Evolutionary conservation across 2,888 invertebrate species (phyloP).

Genomic region (Azorinus chamasolen): DNA sequence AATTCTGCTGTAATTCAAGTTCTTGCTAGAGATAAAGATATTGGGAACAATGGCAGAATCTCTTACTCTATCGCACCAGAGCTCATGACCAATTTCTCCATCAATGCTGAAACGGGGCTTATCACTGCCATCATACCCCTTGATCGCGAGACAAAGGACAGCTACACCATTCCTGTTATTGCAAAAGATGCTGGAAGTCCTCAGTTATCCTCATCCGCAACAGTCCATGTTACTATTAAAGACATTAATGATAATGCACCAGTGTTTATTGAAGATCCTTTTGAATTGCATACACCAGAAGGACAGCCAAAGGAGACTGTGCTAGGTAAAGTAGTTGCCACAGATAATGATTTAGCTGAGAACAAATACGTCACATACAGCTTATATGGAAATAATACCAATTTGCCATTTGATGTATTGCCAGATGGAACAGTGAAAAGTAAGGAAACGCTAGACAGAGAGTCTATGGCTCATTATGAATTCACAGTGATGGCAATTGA

Average conservation of each 20-base stretch:
- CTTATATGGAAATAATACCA: slow-evolving; percentile 36
- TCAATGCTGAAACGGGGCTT: slow-evolving; percentile 75
- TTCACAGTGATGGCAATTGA: slow-evolving; percentile 79
- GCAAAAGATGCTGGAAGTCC: slow-evolving; percentile 76
- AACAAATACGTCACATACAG: slow-evolving; percentile 70
- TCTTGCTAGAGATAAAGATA: slow-evolving; percentile 71
- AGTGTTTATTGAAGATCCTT: slow-evolving; percentile 66
- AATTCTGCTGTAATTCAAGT: slow-evolving; percentile 71
- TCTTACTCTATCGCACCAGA: slow-evolving; percentile 64
- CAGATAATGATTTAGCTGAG: slow-evolving; percentile 71
- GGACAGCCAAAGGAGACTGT: slow-evolving; percentile 62
- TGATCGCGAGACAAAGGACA: slow-evolving; percentile 71
- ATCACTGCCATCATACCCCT: slow-evolving; percentile 72
- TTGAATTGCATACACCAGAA: slow-evolving; percentile 73
- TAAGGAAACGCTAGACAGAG: slow-evolving; percentile 74
- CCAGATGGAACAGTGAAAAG: slow-evolving; percentile 75
- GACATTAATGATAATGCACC: slow-evolving; percentile 80
- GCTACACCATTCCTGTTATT: slow-evolving; percentile 72
- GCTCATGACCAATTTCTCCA: slow-evolving; percentile 59
- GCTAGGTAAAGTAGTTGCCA: slow-evolving; percentile 73
- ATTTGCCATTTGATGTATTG: slow-evolving; percentile 72
- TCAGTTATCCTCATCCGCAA: slow-evolving; percentile 68
- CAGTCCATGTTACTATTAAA: slow-evolving; percentile 70
- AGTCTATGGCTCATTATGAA: slow-evolving; percentile 66
- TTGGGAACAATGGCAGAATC: slow-evolving; percentile 70